phyloP scores from a whole-genome alignment of 2,888 invertebrate genomes.

The Tridacna gigas region DNA sequence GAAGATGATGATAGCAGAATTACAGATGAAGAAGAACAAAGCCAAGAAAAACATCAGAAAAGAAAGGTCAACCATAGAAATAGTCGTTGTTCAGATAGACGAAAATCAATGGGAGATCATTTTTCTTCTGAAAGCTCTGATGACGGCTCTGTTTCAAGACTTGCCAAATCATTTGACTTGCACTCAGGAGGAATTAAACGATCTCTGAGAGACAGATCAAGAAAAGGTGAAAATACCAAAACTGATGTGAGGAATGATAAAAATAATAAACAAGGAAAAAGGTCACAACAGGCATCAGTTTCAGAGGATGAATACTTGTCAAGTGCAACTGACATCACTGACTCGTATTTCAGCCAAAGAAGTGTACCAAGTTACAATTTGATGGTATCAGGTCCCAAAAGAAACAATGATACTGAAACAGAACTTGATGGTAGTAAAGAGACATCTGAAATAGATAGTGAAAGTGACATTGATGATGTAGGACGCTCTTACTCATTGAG shows the following conservation, averaged over 20 bases:
- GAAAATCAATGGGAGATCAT: neutral
- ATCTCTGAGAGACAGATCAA: neutral
- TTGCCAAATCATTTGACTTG: slow-evolving; percentile 27
- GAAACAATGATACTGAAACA: neutral
- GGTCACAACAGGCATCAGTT: neutral
- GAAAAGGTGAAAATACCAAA: neutral
- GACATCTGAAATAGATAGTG: neutral
- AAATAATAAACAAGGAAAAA: neutral
- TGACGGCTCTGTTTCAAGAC: slow-evolving; percentile 34
- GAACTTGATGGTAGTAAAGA: neutral
- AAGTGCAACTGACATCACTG: slow-evolving; percentile 16
- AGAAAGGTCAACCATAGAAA: slow-evolving; percentile 40
- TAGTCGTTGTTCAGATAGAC: slow-evolving; percentile 34
- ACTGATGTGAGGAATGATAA: neutral
- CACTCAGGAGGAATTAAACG: neutral
- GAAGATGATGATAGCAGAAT: slow-evolving; percentile 34
- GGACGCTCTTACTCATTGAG: slow-evolving; percentile 5
- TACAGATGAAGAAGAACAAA: slow-evolving; percentile 24
- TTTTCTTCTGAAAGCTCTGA: slow-evolving; percentile 24
- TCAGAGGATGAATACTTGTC: slow-evolving; percentile 23
- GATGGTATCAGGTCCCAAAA: neutral
- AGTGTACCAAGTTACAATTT: neutral
- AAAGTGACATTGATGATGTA: slow-evolving; percentile 10
- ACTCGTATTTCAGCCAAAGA: neutral
- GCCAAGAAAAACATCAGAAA: neutral